Conservation (phyloP, 2,113 vertebrate species). For the Corythornis cristatus region DNA sequence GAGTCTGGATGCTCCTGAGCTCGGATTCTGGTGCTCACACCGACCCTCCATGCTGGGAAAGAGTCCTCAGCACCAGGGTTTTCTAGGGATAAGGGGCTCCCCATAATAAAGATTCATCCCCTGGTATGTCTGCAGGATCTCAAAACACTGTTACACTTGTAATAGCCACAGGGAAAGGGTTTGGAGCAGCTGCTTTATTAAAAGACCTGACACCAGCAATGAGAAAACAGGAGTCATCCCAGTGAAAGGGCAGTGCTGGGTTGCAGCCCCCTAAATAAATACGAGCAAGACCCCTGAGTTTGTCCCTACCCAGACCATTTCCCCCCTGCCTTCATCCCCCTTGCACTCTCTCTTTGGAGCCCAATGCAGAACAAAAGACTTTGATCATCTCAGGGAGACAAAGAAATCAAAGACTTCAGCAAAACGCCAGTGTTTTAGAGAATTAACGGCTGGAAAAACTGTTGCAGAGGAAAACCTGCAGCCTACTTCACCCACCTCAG, state of each 20-base stretch:
- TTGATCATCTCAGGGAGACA: slow-evolving; percentile 40
- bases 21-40: neutral
- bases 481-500: accelerated
- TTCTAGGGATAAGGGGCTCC: neutral
- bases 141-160: neutral
- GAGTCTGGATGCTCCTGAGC: neutral
- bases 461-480: neutral
- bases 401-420: slow-evolving; percentile 59
- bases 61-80: accelerated
- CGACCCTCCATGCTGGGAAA: accelerated
- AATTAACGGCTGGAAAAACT: neutral
- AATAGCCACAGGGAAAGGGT: neutral
- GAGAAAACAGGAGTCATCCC: neutral
- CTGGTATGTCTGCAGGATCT: neutral
- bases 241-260: neutral
- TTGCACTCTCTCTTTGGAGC: neutral
- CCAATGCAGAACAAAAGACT: slow-evolving; percentile 24
- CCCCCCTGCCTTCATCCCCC: neutral
- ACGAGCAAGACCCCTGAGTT: accelerated
- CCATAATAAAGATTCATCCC: accelerated
- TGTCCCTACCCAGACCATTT: neutral
- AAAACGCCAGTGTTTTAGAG: neutral
- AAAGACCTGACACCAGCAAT: neutral
- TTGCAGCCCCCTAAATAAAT: neutral
- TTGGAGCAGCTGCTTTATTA: neutral